Conservation (phyloP, 2,888 invertebrate species). For the Zaprionus lineosus region DNA sequence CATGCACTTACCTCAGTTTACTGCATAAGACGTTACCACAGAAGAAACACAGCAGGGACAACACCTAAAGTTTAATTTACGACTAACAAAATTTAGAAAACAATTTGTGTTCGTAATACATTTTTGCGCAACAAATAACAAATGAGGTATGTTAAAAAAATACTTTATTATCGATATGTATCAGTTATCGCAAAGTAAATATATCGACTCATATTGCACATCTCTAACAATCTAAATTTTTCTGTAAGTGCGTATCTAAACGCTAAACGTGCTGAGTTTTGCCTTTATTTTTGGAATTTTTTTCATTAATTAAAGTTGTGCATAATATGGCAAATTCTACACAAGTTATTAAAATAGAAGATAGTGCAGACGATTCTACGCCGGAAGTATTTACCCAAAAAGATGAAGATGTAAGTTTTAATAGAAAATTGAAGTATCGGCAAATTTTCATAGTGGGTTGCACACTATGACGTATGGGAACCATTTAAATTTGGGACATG, state of each 20-base stretch:
- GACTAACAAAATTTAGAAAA: no score
- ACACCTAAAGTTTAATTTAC: not conserved
- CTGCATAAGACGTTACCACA: constrained; percentile 30
- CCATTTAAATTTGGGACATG: not conserved
- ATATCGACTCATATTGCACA: constrained; percentile 22
- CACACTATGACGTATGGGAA: constrained; percentile 1
- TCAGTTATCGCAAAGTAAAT: constrained; percentile 13
- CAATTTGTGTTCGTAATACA: no score
- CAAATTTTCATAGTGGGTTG: not conserved
- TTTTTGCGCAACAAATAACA: not conserved
- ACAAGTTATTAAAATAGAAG: constrained; percentile 36
- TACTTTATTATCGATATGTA: constrained; percentile 18
- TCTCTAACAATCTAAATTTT: constrained; percentile 41
- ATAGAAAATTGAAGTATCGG: not conserved
- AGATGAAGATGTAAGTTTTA: constrained; percentile 67
- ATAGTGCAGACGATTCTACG: constrained; percentile 12
- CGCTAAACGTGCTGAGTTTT: constrained; percentile 15
- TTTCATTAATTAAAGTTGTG: constrained; percentile 22
- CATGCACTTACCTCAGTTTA: constrained; percentile 19
- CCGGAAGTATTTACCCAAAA: constrained; percentile 41
- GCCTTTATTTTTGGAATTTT: constrained; percentile 22
- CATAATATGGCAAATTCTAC: constrained; percentile 44
- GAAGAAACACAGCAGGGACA: not conserved
- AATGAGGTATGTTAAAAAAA: not conserved
- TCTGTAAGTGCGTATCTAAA: constrained; percentile 49